These are phyloP conservation scores for Neodiprion virginianus DNA, from an alignment of 1,140 invertebrate genomes.

Conservation along the genomic window DNA sequence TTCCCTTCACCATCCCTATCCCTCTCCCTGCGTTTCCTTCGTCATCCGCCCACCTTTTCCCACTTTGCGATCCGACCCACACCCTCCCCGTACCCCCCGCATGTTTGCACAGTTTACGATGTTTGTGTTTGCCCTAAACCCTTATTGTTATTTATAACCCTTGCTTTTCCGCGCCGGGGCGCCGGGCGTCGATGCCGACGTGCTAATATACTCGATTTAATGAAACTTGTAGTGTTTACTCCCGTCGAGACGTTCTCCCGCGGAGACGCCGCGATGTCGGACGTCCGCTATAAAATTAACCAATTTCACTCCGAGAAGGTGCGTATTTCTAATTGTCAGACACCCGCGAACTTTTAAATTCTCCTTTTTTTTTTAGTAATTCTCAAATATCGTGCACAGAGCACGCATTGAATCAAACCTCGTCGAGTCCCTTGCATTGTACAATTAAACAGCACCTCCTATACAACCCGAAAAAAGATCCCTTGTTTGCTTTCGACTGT, in stretches of 20 bases:
- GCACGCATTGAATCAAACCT: no score
- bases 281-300: neutral
- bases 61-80: constrained; percentile 14
- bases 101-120: constrained; percentile 47
- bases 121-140: constrained; percentile 41
- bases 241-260: constrained; percentile 9
- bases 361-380: no score
- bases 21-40: constrained; percentile 8
- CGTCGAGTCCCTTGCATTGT: no score
- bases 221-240: constrained; percentile 27
- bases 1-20: constrained; percentile 6
- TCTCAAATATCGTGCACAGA: no score
- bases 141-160: constrained; percentile 47
- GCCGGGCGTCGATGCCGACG: constrained; percentile 14
- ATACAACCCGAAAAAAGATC: no score
- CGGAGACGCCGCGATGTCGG: neutral
- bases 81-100: neutral
- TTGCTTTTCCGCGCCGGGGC: constrained; percentile 29
- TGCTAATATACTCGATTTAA: constrained; percentile 32
- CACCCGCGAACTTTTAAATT: no score
- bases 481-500: no score
- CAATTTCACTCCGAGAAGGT: neutral
- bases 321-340: neutral
- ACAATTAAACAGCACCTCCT: no score
- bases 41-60: constrained; percentile 25